These are phyloP conservation scores for Pseudocheirus occidentalis DNA, from an alignment of 2,797 vertebrate genomes.

Conservation along the genomic window DNA sequence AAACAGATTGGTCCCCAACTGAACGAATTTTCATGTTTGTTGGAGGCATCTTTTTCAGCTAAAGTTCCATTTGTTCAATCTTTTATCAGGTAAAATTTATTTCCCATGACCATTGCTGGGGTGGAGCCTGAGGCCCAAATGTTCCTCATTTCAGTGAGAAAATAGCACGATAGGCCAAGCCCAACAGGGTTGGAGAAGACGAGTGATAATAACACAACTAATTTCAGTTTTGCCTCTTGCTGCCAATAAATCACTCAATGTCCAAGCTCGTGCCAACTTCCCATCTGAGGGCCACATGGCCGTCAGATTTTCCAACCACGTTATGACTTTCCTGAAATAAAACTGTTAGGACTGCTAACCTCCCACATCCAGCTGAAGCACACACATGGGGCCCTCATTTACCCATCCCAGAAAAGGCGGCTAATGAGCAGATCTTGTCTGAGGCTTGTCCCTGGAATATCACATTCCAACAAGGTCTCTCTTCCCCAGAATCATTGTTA, in stretches of 20 bases:
- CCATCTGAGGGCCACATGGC: constrained; percentile 70
- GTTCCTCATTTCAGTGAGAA: constrained; percentile 33
- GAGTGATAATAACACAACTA: constrained; percentile 65
- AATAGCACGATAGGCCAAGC: constrained; percentile 23
- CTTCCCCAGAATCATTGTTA: not conserved
- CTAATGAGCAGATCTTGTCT: not conserved
- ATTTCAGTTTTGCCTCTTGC: not conserved
- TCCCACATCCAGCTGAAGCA: not conserved
- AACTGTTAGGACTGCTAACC: constrained; percentile 22
- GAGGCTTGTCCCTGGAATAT: not conserved
- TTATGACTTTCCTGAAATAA: constrained; percentile 69
- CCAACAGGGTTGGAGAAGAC: not conserved
- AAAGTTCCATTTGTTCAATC: not conserved
- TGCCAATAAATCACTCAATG: constrained; percentile 61
- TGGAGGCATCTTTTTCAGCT: not conserved
- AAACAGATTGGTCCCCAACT: not conserved
- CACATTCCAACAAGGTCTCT: not conserved
- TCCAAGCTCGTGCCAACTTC: constrained; percentile 64
- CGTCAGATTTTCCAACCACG: constrained; percentile 49
- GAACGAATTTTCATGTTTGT: not conserved
- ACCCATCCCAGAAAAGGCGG: not conserved
- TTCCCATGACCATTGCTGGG: not conserved
- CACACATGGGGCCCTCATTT: not conserved
- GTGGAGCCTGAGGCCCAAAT: not conserved
- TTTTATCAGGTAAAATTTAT: not conserved